phyloP scores from a whole-genome alignment of 2,113 vertebrate genomes.

The Numida meleagris region DNA sequence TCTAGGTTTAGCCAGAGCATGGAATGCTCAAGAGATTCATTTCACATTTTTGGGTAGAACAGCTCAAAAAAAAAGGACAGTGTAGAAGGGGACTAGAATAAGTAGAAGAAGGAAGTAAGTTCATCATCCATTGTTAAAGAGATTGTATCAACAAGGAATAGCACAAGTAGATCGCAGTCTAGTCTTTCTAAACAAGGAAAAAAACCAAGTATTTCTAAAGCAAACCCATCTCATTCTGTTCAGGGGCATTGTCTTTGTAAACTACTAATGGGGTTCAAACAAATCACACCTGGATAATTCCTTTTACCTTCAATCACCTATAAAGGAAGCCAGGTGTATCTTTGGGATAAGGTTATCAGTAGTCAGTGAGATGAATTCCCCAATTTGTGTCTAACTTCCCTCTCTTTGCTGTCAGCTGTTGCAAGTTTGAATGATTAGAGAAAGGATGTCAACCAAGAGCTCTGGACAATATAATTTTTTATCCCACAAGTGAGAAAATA shows the following conservation, averaged over 20 bases:
- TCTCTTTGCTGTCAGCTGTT: background rate
- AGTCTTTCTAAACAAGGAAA: background rate
- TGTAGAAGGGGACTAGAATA: background rate
- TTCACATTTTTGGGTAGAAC: background rate
- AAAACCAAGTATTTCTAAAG: background rate
- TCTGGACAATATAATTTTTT: background rate
- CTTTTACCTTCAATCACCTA: background rate
- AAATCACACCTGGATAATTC: background rate
- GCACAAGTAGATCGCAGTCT: background rate
- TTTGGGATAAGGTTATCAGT: background rate
- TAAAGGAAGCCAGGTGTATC: background rate
- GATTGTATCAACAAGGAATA: background rate
- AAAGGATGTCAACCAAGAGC: background rate
- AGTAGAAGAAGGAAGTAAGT: background rate
- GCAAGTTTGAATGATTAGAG: background rate
- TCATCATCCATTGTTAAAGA: background rate
- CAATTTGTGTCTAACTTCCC: background rate
- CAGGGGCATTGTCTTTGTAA: background rate
- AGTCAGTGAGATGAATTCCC: background rate
- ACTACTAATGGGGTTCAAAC: background rate
- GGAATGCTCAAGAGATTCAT: background rate
- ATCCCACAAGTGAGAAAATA: background rate
- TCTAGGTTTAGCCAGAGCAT: background rate
- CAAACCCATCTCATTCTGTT: background rate
- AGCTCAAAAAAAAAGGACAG: background rate